A percentile compares a stretch with the other conserved stretches of the same genome.
phyloP scores from a whole-genome alignment of 2,113 vertebrate genomes.

The Fulica atra region DNA sequence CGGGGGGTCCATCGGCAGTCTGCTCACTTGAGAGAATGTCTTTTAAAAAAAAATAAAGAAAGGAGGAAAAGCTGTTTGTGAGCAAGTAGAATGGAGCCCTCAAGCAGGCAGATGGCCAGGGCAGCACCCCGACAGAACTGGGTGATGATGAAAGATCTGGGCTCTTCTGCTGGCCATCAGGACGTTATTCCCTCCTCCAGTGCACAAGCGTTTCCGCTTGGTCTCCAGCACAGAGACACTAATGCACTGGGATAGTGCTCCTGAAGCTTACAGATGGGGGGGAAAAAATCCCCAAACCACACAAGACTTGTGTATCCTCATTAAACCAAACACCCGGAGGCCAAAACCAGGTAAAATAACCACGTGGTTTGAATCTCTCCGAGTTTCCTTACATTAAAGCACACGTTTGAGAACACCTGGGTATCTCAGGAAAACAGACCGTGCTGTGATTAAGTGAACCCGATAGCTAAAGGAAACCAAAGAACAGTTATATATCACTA shows the following conservation, averaged over 20 bases:
- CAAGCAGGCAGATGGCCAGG: not conserved
- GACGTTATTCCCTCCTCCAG: not conserved
- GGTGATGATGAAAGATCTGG: not conserved
- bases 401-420: constrained; percentile 10
- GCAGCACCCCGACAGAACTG: not conserved
- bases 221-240: not conserved
- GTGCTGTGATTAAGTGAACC: constrained; percentile 45
- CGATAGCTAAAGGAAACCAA: not conserved
- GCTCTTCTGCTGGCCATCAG: not conserved
- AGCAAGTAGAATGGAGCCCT: not conserved
- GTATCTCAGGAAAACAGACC: not conserved
- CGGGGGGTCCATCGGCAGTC: fast-evolving
- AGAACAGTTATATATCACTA: not conserved
- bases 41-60: not conserved
- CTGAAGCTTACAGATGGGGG: not conserved
- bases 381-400: constrained; percentile 26
- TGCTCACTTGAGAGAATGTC: fast-evolving
- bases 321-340: not conserved
- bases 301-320: not conserved
- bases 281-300: not conserved
- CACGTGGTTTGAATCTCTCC: not conserved
- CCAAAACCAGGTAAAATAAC: not conserved
- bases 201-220: not conserved
- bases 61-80: not conserved
- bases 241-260: not conserved